Conservation (phyloP, 2,113 vertebrate species). For the Motacilla alba region DNA sequence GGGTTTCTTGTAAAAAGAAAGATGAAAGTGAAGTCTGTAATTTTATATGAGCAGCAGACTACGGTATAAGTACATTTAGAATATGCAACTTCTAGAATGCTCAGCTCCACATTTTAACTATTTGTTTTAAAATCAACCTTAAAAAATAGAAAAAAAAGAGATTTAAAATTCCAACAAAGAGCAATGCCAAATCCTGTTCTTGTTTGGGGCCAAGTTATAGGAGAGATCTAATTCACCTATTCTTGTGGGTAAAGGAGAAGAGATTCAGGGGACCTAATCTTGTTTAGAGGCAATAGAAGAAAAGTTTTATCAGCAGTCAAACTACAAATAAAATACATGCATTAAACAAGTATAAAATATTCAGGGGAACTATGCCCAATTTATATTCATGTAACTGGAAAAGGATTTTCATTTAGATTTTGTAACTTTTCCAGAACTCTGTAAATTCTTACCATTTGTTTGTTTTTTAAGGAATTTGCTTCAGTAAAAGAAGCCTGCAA, state of each 20-base stretch:
- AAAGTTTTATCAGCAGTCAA: not conserved
- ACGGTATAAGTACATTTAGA: constrained; percentile 64
- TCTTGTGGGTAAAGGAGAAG: not conserved
- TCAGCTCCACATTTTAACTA: constrained; percentile 59
- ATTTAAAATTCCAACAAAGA: not conserved
- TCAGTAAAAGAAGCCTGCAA: not conserved
- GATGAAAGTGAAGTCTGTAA: constrained; percentile 84
- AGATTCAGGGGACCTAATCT: not conserved
- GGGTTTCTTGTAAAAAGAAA: constrained; percentile 83
- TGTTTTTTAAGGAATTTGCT: not conserved
- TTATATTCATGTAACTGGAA: not conserved
- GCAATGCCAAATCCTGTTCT: not conserved
- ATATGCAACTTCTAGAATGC: constrained; percentile 59
- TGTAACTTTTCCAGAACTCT: not conserved
- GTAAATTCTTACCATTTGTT: not conserved
- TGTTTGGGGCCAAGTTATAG: not conserved
- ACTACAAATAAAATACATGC: not conserved
- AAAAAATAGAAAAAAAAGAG: not conserved
- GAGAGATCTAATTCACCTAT: not conserved
- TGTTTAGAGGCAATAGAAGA: not conserved
- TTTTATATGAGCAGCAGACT: constrained; percentile 73
- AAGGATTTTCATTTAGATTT: constrained; percentile 3
- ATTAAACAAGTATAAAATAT: not conserved
- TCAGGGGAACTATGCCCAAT: not conserved
- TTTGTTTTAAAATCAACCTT: constrained; percentile 50